phyloP scores from a whole-genome alignment of 2,888 invertebrate species.

The Epistrophe eligans region DNA sequence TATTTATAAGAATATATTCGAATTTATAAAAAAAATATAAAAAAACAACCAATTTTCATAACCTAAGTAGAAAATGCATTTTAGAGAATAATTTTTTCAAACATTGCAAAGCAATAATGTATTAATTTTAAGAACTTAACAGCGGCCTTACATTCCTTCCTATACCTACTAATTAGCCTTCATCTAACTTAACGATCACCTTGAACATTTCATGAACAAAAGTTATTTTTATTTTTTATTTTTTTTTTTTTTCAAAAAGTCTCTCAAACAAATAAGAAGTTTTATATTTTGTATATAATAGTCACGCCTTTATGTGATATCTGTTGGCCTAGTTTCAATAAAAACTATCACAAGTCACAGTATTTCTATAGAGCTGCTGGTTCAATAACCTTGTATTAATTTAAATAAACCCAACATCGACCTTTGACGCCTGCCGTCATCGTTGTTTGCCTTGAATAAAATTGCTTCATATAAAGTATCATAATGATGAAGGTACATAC shows the following conservation, averaged over 20 bases:
- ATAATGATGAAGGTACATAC: neutral
- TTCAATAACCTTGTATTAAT: conserved; percentile 44
- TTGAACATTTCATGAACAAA: conserved; percentile 9
- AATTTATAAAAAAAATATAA: too few species aligned
- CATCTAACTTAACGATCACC: neutral
- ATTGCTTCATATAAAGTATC: conserved; percentile 2
- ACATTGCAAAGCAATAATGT: neutral
- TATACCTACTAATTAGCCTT: neutral
- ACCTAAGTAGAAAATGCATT: too few species aligned
- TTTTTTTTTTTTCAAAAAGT: conserved; percentile 19
- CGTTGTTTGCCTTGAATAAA: conserved; percentile 22
- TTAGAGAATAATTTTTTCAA: neutral
- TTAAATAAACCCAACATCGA: conserved; percentile 45
- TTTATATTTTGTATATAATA: neutral
- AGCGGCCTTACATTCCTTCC: neutral
- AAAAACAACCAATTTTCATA: too few species aligned
- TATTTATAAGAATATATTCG: too few species aligned
- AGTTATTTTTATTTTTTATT: neutral
- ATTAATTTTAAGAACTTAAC: neutral
- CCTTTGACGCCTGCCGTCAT: conserved; percentile 34
- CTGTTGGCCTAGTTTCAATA: conserved; percentile 40
- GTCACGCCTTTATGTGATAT: conserved; percentile 43
- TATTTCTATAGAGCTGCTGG: conserved; percentile 4
- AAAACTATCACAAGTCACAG: conserved; percentile 18
- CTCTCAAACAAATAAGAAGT: conserved; percentile 27